phyloP scores from a whole-genome alignment of 2,113 vertebrate genomes.

The Carollia perspicillata region DNA sequence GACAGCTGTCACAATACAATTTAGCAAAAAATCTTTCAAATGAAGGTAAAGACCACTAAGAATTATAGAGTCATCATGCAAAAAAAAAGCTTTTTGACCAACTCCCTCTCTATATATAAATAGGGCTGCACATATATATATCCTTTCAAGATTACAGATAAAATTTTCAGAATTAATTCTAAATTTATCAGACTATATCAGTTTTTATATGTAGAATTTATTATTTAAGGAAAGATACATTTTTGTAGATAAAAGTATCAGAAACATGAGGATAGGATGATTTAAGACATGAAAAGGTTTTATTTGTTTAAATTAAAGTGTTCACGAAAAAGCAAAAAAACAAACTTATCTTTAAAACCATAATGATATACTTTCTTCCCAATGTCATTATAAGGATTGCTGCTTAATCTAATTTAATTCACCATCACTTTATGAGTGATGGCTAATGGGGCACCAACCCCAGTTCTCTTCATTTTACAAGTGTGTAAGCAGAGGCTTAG shows the following conservation, averaged over 20 bases:
- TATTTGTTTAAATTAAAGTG: neutral
- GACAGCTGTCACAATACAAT: no score
- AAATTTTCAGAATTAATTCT: neutral
- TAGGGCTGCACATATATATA: no score
- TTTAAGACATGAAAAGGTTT: neutral
- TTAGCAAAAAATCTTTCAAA: no score
- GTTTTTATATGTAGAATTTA: neutral
- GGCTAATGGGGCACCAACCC: neutral
- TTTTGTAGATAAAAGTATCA: neutral
- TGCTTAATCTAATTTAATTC: neutral
- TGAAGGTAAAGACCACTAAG: no score
- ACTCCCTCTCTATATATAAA: no score
- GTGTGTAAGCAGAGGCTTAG: neutral
- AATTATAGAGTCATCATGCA: no score
- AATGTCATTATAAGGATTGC: neutral
- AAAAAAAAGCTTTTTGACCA: no score
- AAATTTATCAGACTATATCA: neutral
- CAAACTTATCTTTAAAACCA: neutral
- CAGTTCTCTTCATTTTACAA: neutral
- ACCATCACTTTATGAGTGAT: neutral
- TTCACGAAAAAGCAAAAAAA: neutral
- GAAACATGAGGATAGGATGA: neutral
- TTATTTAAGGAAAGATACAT: neutral
- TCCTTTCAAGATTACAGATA: neutral
- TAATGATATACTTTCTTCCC: neutral